Conservation (phyloP, 2,888 invertebrate genomes). For the Laspeyria flexula region DNA sequence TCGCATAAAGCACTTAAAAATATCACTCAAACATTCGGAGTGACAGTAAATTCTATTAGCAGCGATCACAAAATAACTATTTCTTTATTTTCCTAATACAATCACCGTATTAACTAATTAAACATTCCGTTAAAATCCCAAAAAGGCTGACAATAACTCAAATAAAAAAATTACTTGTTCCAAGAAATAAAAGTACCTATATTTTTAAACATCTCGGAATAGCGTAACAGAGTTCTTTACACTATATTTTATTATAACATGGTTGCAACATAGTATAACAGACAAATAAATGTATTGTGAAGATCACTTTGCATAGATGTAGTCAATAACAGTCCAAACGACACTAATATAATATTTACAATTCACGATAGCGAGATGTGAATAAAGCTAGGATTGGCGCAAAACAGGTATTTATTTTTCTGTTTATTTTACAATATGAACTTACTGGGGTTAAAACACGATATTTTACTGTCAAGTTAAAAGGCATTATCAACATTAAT, state of each 20-base stretch:
- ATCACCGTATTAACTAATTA: conserved; percentile 10
- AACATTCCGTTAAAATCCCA: conserved; percentile 34
- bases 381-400: neutral
- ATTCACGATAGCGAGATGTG: neutral
- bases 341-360: neutral
- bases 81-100: conserved; percentile 2
- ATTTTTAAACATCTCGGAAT: conserved; percentile 31
- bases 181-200: conserved; percentile 40
- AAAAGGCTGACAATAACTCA: conserved; percentile 15
- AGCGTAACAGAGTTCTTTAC: conserved; percentile 18
- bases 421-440: no score
- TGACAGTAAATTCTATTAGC: conserved; percentile 7
- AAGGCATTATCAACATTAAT: no score
- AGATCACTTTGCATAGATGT: neutral
- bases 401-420: no score
- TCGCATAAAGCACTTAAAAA: conserved; percentile 22
- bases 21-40: conserved; percentile 7
- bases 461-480: no score
- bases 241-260: conserved; percentile 21
- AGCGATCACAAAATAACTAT: no score
- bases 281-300: neutral
- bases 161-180: conserved; percentile 36
- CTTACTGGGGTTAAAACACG: no score
- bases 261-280: neutral
- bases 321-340: neutral